Evolutionary conservation across 2,113 vertebrate genomes (phyloP).

Genomic region (Cinclus mexicanus): DNA sequence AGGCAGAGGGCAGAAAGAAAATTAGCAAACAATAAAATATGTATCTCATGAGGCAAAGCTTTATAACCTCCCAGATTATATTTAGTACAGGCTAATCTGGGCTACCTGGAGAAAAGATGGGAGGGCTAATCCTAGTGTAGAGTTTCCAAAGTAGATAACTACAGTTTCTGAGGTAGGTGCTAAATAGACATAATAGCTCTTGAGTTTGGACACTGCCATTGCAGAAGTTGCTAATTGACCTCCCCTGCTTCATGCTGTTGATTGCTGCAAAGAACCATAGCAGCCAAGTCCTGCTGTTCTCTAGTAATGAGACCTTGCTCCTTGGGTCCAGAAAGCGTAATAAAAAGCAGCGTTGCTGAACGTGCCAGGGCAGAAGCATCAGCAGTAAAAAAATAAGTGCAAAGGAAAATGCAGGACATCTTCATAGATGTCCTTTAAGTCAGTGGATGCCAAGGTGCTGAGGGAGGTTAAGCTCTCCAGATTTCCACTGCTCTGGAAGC

Average conservation of each 20-base stretch:
- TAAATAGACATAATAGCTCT: not conserved
- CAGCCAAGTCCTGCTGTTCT: not conserved
- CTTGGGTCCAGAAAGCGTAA: not conserved
- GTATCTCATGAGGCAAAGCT: not conserved
- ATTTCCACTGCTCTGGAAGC: not conserved
- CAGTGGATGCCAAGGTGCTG: not conserved
- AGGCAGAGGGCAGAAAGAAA: not conserved
- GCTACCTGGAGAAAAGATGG: not conserved
- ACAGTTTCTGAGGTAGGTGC: not conserved
- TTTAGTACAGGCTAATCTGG: not conserved
- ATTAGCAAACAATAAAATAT: not conserved
- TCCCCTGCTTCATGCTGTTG: not conserved
- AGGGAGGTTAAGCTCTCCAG: not conserved
- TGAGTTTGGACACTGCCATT: not conserved
- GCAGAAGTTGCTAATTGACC: not conserved
- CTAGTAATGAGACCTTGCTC: not conserved
- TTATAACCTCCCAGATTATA: not conserved
- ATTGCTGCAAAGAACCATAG: not conserved
- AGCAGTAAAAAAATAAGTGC: not conserved
- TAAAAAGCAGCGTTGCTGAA: not conserved
- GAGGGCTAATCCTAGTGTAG: not conserved
- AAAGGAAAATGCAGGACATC: not conserved
- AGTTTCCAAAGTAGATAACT: not conserved
- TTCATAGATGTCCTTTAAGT: not conserved
- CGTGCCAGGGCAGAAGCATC: not conserved